Base-by-base conservation (phyloP, 2,113 vertebrate genomes). In the Canis aureus region DNA sequence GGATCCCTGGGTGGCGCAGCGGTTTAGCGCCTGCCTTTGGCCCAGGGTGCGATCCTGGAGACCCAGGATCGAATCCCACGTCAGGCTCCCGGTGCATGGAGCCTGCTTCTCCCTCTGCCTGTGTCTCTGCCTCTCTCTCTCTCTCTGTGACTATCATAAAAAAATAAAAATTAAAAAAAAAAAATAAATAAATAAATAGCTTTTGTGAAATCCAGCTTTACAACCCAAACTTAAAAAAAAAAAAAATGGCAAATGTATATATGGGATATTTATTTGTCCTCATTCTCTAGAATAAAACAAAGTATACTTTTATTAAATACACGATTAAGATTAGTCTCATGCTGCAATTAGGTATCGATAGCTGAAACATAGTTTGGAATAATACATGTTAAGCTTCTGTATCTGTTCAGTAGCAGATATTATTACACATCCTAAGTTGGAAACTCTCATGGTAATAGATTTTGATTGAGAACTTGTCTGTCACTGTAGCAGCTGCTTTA, bases 401-500 rank as follows among this genome's bases (percentile, higher is more conserved):
- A 98, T 98, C 94, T 98, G 29, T 98, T 97, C 78, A 1, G 2
- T 96, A 94, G 89, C 78, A 90, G 95, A 79, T 97, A 66, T 3
- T 98, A 86, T 97, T 96, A 97, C 29, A 93, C 74, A 79, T 92
- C 95, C 88, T 32, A 64, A 79, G 23, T 13, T 95, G 81, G 79
- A 98, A 98, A 94, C 55, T 49, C 90, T 98, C 89, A 4, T 96
- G 86, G 81, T 97, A 81, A 97, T 98, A 92, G 93, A 86, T 98
- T 96, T 97, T 69, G 94, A 93, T 89, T 96, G 97, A 98, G 97
- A 97, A 84, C 88, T 84, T 97, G 97, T 98, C 97, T 97, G 94
- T 98, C 96, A 93, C 92, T 96, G 81, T 97, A 98, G 95, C 95
- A 98, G 90, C 96, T 98, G 96, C 94, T 97, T 97, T 98, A 95